phyloP scores from a whole-genome alignment of 53 echinoderm and acorn worm genomes.

The Paracentrotus lividus region DNA sequence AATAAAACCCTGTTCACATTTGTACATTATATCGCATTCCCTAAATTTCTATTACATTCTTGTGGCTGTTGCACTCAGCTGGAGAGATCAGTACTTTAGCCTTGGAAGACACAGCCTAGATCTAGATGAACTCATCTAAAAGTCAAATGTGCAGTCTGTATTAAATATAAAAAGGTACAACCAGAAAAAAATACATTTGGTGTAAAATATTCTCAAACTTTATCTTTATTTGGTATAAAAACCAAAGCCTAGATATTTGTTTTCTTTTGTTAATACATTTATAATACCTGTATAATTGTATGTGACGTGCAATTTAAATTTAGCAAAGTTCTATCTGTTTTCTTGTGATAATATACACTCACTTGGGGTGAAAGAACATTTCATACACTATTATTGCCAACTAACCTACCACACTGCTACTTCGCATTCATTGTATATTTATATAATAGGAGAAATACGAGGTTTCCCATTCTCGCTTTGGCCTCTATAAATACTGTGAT shows the following conservation, averaged over 20 bases:
- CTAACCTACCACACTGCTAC: background rate
- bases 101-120: background rate
- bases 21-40: too few relatives aligned
- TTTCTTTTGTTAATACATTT: too few relatives aligned
- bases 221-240: too few relatives aligned
- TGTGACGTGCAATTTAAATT: too few relatives aligned
- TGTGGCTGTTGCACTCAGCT: slow-evolving; percentile 44
- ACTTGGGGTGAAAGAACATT: background rate
- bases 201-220: too few relatives aligned
- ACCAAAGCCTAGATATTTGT: too few relatives aligned
- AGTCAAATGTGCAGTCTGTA: too few relatives aligned
- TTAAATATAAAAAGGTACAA: too few relatives aligned
- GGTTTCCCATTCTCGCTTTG: background rate
- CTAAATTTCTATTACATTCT: background rate
- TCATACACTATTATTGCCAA: background rate
- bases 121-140: background rate
- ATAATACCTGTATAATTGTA: too few relatives aligned
- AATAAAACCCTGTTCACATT: too few relatives aligned
- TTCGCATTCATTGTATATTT: background rate
- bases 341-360: background rate
- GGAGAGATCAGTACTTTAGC: slow-evolving; percentile 22
- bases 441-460: background rate
- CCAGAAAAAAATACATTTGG: too few relatives aligned
- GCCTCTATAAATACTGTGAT: background rate
- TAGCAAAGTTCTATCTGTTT: too few relatives aligned